phyloP scores from a whole-genome alignment of 2,113 vertebrate species.

The Anguilla rostrata region DNA sequence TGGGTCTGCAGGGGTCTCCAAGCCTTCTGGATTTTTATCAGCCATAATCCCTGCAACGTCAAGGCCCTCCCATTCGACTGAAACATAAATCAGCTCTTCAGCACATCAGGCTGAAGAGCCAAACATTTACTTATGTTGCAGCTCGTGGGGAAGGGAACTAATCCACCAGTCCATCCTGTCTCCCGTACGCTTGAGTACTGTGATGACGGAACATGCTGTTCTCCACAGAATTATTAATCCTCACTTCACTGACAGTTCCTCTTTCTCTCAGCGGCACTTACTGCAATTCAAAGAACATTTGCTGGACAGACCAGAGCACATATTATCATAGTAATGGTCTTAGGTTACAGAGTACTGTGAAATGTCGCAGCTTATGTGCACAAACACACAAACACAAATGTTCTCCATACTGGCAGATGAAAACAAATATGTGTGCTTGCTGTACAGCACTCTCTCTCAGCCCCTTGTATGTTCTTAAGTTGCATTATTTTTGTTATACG shows the following conservation, averaged over 20 bases:
- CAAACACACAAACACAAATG: neutral
- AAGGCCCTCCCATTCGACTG: neutral
- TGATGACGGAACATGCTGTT: slow-evolving; percentile 1
- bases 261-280: neutral
- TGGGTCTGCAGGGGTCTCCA: neutral
- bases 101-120: neutral
- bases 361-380: neutral
- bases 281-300: neutral
- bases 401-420: too few species aligned
- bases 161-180: neutral
- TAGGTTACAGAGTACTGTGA: neutral
- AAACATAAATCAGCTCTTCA: neutral
- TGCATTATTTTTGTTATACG: too few species aligned
- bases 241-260: neutral
- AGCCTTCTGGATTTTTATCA: neutral
- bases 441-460: neutral
- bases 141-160: neutral
- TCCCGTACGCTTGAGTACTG: neutral
- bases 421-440: neutral
- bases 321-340: neutral
- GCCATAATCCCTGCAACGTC: neutral
- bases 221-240: slow-evolving; percentile 4
- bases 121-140: neutral
- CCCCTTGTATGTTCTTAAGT: too few species aligned
- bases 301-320: neutral